Evolutionary conservation across 64 coral and sea anemone genomes (phyloP).

Genomic region (Pocillopora verrucosa): DNA sequence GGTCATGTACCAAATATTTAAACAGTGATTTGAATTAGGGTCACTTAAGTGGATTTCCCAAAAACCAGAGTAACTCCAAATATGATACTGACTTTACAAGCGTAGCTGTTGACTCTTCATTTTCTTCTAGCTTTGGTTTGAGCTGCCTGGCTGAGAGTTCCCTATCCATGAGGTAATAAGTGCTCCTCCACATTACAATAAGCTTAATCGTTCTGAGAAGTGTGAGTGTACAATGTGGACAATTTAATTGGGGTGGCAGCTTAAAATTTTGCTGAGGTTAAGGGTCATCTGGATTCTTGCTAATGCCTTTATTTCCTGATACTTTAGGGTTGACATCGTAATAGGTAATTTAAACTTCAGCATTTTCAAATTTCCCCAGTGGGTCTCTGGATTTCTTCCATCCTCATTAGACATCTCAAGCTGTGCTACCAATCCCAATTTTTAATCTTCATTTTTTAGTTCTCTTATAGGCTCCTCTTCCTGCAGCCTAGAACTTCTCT

Average conservation of each 20-base stretch:
- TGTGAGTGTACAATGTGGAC: background rate
- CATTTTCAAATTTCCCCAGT: too few species aligned
- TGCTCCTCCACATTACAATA: constrained; percentile 10
- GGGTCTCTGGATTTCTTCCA: too few species aligned
- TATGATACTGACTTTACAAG: constrained; percentile 43
- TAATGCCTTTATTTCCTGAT: too few species aligned
- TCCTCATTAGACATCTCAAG: too few species aligned
- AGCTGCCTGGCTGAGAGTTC: background rate
- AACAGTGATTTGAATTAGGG: constrained; percentile 60
- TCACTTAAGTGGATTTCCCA: constrained; percentile 59
- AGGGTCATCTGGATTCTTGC: too few species aligned
- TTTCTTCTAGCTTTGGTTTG: background rate
- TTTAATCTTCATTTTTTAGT: too few species aligned
- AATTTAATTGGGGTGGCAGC: background rate
- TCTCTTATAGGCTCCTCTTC: too few species aligned
- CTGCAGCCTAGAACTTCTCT: too few species aligned
- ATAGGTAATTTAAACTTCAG: too few species aligned
- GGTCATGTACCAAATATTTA: constrained; percentile 63
- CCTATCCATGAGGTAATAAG: constrained; percentile 41
- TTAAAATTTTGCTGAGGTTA: too few species aligned
- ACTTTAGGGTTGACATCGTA: too few species aligned
- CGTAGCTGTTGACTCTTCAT: background rate
- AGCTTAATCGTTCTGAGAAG: background rate
- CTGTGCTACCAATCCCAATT: too few species aligned
- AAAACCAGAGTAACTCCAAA: constrained; percentile 51